Percentiles rank a stretch among this genome's conserved stretches.
Conservation (phyloP, 2,797 vertebrate genomes). For the Cyprinella venusta region DNA sequence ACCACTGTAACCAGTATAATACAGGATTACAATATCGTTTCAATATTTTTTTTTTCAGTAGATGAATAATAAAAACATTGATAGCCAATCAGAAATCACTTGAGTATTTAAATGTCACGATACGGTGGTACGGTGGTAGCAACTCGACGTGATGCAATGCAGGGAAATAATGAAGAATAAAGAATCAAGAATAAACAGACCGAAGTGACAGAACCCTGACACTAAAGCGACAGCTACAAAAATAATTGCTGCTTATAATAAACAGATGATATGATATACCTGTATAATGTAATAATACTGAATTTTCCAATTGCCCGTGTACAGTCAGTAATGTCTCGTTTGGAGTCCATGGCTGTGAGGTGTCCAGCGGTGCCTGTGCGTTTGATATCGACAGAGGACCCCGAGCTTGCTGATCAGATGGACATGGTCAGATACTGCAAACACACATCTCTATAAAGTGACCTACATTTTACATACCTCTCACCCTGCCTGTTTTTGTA, state of each 20-base stretch:
- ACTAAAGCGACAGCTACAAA: neutral
- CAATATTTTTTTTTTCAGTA: neutral
- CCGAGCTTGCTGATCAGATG: slow-evolving; percentile 69
- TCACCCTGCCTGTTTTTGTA: slow-evolving; percentile 59
- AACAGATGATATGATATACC: neutral
- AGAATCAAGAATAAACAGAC: no score
- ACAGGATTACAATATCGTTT: neutral
- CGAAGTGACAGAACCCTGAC: no score
- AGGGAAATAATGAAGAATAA: no score
- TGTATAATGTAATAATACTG: neutral
- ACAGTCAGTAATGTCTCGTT: slow-evolving; percentile 80
- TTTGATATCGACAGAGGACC: slow-evolving; percentile 79
- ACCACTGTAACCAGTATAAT: neutral
- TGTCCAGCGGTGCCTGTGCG: slow-evolving; percentile 78
- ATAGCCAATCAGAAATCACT: neutral
- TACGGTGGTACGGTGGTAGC: no score
- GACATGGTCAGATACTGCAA: slow-evolving; percentile 74
- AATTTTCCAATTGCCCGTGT: slow-evolving; percentile 7
- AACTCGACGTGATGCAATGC: no score
- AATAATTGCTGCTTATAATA: neutral
- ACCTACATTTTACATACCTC: neutral
- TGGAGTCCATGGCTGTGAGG: slow-evolving; percentile 84
- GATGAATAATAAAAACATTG: neutral
- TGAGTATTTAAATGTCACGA: neutral
- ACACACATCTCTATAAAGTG: neutral